These are phyloP conservation scores for Physella acuta DNA, from an alignment of 1,140 invertebrate species.

Conservation along the genomic window DNA sequence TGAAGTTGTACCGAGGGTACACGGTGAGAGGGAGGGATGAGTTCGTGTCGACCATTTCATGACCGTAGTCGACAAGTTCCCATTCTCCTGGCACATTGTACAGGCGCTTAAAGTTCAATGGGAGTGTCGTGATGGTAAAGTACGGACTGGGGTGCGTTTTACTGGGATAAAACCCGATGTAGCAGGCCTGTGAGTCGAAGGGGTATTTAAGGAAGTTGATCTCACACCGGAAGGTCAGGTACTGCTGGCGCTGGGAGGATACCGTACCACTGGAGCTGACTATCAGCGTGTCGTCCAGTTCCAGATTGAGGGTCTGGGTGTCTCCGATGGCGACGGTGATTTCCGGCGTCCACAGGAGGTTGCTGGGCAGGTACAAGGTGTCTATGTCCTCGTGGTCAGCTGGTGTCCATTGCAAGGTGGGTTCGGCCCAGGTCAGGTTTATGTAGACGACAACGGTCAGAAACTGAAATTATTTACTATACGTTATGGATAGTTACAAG, in stretches of 20 bases:
- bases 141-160: not conserved
- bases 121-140: not conserved
- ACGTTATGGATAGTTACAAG: too few species aligned
- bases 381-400: too few species aligned
- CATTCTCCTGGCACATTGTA: not conserved
- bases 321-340: too few species aligned
- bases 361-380: too few species aligned
- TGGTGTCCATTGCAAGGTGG: too few species aligned
- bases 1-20: slow-evolving; percentile 1
- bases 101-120: not conserved
- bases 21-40: not conserved
- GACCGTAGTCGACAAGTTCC: not conserved
- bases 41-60: not conserved
- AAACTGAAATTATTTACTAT: too few species aligned
- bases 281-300: not conserved
- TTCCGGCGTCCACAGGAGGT: too few species aligned
- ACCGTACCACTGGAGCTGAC: not conserved
- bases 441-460: too few species aligned
- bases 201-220: not conserved
- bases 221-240: not conserved
- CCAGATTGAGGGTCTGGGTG: too few species aligned
- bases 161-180: not conserved
- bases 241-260: not conserved
- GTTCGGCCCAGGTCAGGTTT: too few species aligned
- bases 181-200: not conserved